These are phyloP conservation scores for Xiphias gladius DNA, from an alignment of 2,113 vertebrate species.

Conservation along the genomic window DNA sequence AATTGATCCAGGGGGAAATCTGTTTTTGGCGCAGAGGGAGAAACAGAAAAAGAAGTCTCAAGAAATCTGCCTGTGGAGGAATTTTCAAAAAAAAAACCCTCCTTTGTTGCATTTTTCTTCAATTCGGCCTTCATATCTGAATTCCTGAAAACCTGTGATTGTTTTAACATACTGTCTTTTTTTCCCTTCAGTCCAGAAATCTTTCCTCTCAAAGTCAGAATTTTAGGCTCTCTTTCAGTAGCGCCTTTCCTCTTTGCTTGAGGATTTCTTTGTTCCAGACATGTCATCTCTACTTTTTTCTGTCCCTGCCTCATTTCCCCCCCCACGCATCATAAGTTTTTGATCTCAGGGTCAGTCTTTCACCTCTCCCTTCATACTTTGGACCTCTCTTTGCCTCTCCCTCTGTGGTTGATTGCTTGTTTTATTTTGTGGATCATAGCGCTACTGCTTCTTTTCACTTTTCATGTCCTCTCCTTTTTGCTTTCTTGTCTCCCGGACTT, in stretches of 20 bases:
- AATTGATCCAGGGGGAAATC: conserved; percentile 74
- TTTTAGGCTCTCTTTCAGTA: conserved; percentile 34
- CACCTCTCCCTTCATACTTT: conserved; percentile 51
- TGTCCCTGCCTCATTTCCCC: conserved; percentile 20
- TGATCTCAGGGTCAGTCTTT: conserved; percentile 56
- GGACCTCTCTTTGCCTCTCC: conserved; percentile 6
- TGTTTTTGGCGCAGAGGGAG: conserved; percentile 43
- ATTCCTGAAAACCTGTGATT: conserved; percentile 62
- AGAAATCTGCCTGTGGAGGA: conserved; percentile 32
- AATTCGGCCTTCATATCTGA: conserved; percentile 37
- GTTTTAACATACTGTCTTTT: conserved; percentile 62
- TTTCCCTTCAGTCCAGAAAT: conserved; percentile 25
- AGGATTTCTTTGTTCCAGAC: conserved; percentile 52
- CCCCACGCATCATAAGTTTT: conserved; percentile 60
- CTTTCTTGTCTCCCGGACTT: neutral
- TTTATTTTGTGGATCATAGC: conserved; percentile 66
- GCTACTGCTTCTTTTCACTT: conserved; percentile 51
- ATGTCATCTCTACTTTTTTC: conserved; percentile 34
- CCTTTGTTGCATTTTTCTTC: conserved; percentile 54
- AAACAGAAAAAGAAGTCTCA: conserved; percentile 54
- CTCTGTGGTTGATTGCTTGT: conserved; percentile 58
- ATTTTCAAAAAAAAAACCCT: conserved; percentile 18
- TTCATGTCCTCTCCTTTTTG: conserved; percentile 39
- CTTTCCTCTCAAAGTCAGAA: conserved; percentile 6
- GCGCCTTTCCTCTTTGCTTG: conserved; percentile 5